phyloP scores from a whole-genome alignment of 1,140 invertebrate species.

The Metopolophium dirhodum region DNA sequence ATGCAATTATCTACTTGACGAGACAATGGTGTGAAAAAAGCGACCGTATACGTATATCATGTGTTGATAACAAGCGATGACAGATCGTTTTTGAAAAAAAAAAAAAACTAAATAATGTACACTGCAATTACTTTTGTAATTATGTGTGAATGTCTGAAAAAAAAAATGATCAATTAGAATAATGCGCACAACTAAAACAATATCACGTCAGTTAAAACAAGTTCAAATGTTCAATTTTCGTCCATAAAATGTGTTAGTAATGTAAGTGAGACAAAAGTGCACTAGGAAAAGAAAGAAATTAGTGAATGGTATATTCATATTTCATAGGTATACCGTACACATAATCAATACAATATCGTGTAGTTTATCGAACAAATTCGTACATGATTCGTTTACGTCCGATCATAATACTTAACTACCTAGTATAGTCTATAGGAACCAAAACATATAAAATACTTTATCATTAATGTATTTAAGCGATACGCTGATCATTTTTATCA shows the following conservation, averaged over 20 bases:
- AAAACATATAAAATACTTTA: not conserved
- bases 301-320: not conserved
- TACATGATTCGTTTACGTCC: not conserved
- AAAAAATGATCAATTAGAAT: not conserved
- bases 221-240: not conserved
- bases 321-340: not conserved
- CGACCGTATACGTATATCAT: conserved; percentile 8
- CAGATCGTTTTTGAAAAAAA: conserved; percentile 12
- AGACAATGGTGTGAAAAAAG: conserved; percentile 47
- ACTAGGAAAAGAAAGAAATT: not conserved
- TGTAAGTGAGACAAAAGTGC: not conserved
- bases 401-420: not conserved
- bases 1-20: conserved; percentile 41
- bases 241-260: not conserved
- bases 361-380: not conserved
- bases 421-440: not conserved
- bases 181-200: not conserved
- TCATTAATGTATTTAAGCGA: not conserved
- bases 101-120: not conserved
- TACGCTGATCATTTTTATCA: not conserved
- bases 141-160: not conserved
- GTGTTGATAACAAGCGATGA: conserved; percentile 33
- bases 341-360: not conserved
- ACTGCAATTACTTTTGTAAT: conserved; percentile 7
- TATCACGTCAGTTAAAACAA: not conserved